Evolutionary conservation across 2,888 invertebrate genomes (phyloP).

Genomic region (Philonicus albiceps): DNA sequence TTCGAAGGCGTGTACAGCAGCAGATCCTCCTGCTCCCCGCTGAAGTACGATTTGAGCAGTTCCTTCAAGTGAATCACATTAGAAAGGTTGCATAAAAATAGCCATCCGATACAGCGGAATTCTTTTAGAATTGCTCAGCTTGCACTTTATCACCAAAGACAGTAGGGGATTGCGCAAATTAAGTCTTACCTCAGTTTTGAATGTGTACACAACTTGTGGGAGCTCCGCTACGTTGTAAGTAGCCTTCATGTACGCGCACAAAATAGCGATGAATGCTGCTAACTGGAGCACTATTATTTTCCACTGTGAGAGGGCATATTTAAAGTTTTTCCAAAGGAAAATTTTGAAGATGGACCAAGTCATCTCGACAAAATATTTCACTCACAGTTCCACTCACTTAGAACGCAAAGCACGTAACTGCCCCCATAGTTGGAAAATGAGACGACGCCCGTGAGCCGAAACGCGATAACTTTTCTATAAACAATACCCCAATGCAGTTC

Average conservation of each 20-base stretch:
- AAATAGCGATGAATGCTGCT: background rate
- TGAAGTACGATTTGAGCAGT: slow-evolving; percentile 52
- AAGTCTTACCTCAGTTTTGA: background rate
- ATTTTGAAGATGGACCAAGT: slow-evolving; percentile 16
- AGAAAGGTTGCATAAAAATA: background rate
- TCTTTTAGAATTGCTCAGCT: background rate
- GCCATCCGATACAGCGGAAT: background rate
- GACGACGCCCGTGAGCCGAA: background rate
- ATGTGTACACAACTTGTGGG: background rate
- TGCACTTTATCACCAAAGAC: background rate
- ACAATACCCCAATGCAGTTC: background rate
- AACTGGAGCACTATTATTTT: slow-evolving; percentile 16
- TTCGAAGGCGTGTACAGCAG: slow-evolving; percentile 55
- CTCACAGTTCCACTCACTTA: background rate
- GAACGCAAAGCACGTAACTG: background rate
- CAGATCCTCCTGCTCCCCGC: slow-evolving; percentile 54
- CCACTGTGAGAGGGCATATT: slow-evolving; percentile 37
- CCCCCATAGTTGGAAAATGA: background rate
- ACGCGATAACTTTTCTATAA: background rate
- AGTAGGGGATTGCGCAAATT: background rate
- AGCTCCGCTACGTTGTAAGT: background rate
- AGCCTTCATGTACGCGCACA: slow-evolving; percentile 14
- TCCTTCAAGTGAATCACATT: slow-evolving; percentile 48
- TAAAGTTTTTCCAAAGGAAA: slow-evolving; percentile 45
- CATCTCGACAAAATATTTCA: background rate